Percentiles rank a stretch among this genome's conserved stretches.
Evolutionary conservation across 2,797 vertebrate species (phyloP).

Genomic region (Chelonia mydas): DNA sequence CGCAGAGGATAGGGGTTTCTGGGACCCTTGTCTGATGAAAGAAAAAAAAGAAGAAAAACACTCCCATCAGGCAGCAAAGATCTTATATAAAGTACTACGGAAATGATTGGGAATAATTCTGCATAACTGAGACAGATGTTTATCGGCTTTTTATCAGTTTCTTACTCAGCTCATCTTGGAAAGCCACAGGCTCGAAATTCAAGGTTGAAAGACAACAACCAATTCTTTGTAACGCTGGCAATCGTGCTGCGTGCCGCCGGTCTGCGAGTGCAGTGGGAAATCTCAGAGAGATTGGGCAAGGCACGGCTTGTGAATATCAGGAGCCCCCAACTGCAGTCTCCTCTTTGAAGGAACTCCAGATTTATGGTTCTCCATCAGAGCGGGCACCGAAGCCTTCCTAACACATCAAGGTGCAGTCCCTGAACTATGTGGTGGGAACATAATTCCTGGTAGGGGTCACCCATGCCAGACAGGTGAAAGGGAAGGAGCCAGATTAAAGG

Average conservation of each 20-base stretch:
- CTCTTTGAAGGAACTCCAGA: neutral
- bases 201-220: constrained; percentile 27
- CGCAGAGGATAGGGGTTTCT: neutral
- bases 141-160: constrained; percentile 31
- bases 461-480: neutral
- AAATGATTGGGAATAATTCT: constrained; percentile 69
- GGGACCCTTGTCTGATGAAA: constrained; percentile 26
- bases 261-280: neutral
- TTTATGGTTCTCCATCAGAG: constrained; percentile 2
- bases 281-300: neutral
- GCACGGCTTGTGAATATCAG: neutral
- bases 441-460: neutral
- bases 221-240: neutral
- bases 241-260: neutral
- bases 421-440: neutral
- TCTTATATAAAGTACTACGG: constrained; percentile 61
- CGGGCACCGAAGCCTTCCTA: neutral
- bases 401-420: neutral
- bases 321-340: neutral
- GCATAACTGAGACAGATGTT: constrained; percentile 66
- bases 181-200: constrained; percentile 46
- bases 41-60: neutral
- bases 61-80: constrained; percentile 46
- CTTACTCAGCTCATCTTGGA: constrained; percentile 33
- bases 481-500: neutral